Percentiles rank a stretch among this genome's conserved stretches.
These are phyloP conservation scores for Orussus abietinus DNA, from an alignment of 1,140 invertebrate genomes.

Conservation along the genomic window DNA sequence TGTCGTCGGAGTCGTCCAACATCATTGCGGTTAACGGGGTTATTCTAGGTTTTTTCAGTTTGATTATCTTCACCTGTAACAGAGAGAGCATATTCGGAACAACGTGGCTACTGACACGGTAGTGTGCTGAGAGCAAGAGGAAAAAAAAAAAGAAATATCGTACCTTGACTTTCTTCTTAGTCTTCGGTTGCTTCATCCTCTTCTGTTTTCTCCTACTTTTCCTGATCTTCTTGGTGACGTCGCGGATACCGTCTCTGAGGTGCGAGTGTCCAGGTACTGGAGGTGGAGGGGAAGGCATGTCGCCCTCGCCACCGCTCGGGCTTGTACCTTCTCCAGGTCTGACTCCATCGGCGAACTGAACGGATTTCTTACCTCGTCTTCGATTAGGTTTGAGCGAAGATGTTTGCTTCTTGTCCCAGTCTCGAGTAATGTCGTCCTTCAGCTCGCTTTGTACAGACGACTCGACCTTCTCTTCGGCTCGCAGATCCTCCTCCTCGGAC, in stretches of 20 bases:
- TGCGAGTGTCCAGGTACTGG: conserved; percentile 40
- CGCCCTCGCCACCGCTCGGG: conserved; percentile 60
- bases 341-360: conserved; percentile 64
- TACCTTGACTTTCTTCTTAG: conserved; percentile 58
- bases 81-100: no score
- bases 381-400: conserved; percentile 12
- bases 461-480: conserved; percentile 18
- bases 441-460: conserved; percentile 1
- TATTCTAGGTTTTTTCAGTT: conserved; percentile 43
- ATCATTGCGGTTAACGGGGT: conserved; percentile 40
- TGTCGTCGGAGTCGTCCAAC: conserved; percentile 51
- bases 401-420: conserved; percentile 5
- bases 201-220: conserved; percentile 51
- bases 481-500: conserved; percentile 17
- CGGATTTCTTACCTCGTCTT: conserved; percentile 47
- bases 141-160: conserved; percentile 12
- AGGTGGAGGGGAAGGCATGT: conserved; percentile 63
- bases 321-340: conserved; percentile 65
- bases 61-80: conserved; percentile 43
- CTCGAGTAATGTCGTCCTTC: conserved; percentile 4
- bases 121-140: no score
- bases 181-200: conserved; percentile 43
- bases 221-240: conserved; percentile 51
- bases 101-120: no score
- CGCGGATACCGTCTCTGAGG: conserved; percentile 29